These are phyloP conservation scores for Champsocephalus esox DNA, from an alignment of 2,797 vertebrate species.

Conservation along the genomic window DNA sequence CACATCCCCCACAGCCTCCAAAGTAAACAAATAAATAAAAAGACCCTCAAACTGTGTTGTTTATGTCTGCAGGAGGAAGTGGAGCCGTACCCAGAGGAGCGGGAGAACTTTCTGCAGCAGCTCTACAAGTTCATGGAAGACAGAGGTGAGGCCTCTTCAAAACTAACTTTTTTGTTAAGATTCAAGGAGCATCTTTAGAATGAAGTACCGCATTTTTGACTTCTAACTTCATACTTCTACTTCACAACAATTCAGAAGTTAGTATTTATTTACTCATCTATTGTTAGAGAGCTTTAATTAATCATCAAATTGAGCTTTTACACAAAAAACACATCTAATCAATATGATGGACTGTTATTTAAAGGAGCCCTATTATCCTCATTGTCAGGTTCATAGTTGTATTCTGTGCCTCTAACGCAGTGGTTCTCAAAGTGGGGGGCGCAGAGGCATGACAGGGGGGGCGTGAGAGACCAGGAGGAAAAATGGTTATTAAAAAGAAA, in stretches of 20 bases:
- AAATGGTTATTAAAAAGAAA: too few relatives aligned
- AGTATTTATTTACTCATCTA: too few relatives aligned
- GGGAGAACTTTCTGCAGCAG: slow-evolving; percentile 88
- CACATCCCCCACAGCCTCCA: not conserved
- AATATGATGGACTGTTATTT: slow-evolving; percentile 2
- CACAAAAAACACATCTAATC: not conserved
- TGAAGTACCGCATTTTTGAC: too few relatives aligned
- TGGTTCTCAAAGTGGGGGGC: too few relatives aligned
- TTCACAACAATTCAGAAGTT: not conserved
- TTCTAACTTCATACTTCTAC: not conserved
- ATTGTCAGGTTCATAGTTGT: too few relatives aligned
- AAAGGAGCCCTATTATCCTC: not conserved
- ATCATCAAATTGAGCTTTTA: not conserved
- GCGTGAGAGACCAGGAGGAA: too few relatives aligned
- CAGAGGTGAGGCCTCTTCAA: slow-evolving; percentile 76
- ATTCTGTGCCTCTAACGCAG: too few relatives aligned
- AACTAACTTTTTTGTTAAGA: not conserved
- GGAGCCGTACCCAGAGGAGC: slow-evolving; percentile 87
- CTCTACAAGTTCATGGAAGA: slow-evolving; percentile 91
- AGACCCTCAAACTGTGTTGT: slow-evolving; percentile 40
- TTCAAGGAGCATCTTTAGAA: not conserved
- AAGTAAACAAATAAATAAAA: not conserved
- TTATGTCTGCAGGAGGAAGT: slow-evolving; percentile 84
- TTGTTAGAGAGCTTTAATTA: slow-evolving; percentile 1
- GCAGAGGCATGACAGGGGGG: too few relatives aligned